Evolutionary conservation across 1,140 invertebrate genomes (phyloP).

Genomic region (Zaprionus ghesquierei): DNA sequence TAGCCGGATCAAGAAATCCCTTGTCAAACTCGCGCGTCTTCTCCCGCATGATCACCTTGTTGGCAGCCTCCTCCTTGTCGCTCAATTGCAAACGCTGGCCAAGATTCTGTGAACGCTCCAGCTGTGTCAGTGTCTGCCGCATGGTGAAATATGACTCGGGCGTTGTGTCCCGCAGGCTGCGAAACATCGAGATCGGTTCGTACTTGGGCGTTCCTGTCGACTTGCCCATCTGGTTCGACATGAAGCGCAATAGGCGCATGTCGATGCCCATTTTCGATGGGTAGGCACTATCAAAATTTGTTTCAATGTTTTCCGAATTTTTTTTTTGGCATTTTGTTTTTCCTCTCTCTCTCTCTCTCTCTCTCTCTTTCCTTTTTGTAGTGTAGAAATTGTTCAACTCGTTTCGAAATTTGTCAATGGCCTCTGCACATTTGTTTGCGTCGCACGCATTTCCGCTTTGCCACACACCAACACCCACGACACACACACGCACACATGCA

Average conservation of each 20-base stretch:
- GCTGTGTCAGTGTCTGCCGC: slow-evolving; percentile 17
- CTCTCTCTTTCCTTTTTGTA: neutral
- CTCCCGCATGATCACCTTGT: slow-evolving; percentile 40
- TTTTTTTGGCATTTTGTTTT: neutral
- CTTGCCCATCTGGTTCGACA: neutral
- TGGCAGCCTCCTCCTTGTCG: slow-evolving; percentile 43
- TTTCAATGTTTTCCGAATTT: neutral
- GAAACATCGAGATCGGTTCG: slow-evolving; percentile 20
- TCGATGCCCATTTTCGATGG: neutral
- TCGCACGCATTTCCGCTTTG: slow-evolving; percentile 48
- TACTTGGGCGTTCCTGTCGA: neutral
- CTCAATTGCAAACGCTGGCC: slow-evolving; percentile 26
- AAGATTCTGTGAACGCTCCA: slow-evolving; percentile 24
- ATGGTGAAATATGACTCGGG: slow-evolving; percentile 33
- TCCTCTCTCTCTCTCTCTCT: no score
- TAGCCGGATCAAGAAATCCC: slow-evolving; percentile 43
- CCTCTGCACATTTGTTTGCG: slow-evolving; percentile 11
- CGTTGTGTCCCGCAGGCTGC: slow-evolving; percentile 30
- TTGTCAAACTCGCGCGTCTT: slow-evolving; percentile 33
- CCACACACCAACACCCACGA: slow-evolving; percentile 31
- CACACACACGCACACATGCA: neutral
- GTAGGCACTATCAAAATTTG: neutral
- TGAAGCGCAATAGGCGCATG: neutral
- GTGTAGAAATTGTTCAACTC: neutral
- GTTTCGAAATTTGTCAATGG: slow-evolving; percentile 12